Evolutionary conservation across 2,113 vertebrate species (phyloP).

Genomic region (Apaloderma vittatum): DNA sequence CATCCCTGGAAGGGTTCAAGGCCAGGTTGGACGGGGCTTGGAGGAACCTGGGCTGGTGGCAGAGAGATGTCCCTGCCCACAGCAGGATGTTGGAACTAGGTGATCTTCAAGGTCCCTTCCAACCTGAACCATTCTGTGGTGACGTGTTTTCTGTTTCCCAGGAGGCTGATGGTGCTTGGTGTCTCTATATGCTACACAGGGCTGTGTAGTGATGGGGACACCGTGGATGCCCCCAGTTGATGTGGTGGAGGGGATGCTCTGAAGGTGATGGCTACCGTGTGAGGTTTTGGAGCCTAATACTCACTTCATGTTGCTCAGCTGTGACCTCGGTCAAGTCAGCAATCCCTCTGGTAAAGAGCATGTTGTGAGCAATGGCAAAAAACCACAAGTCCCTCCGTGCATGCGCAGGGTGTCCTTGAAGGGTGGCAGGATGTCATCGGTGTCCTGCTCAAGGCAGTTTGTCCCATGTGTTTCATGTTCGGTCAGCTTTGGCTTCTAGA

Average conservation of each 20-base stretch:
- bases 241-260: not conserved
- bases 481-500: not conserved
- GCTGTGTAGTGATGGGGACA: not conserved
- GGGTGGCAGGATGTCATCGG: not conserved
- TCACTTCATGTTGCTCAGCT: not conserved
- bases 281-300: not conserved
- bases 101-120: no score
- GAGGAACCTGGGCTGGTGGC: no score
- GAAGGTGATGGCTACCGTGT: fast-evolving
- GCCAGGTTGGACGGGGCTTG: no score
- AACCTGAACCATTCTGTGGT: no score
- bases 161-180: not conserved
- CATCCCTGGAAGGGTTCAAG: no score
- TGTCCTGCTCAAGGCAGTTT: not conserved
- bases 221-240: not conserved
- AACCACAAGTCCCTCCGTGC: fast-evolving
- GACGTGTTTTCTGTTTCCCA: not conserved
- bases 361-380: not conserved
- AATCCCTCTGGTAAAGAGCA: fast-evolving
- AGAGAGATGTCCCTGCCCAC: no score
- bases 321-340: not conserved
- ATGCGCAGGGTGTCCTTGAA: not conserved
- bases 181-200: fast-evolving
- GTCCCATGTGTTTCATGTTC: fast-evolving
- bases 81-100: no score